Evolutionary conservation across 2,113 vertebrate genomes (phyloP).

Genomic region (Nothocercus julius): DNA sequence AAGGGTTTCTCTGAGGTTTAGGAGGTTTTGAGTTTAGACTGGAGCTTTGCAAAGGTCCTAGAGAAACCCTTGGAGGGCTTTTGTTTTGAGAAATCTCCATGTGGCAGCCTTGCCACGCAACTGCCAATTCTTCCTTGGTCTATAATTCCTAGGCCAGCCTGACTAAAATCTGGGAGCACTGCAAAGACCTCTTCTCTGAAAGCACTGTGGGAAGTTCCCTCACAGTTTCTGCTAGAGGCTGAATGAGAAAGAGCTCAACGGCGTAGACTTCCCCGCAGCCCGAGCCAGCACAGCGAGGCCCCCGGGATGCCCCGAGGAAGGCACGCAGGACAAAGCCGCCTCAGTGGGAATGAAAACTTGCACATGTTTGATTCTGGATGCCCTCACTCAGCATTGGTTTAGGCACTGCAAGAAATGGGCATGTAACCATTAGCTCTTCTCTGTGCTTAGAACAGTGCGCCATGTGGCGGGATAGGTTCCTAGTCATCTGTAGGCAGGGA

Average conservation of each 20-base stretch:
- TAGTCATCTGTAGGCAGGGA: not conserved
- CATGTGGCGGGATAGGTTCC: not conserved
- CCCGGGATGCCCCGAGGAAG: fast-evolving
- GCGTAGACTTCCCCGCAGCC: not conserved
- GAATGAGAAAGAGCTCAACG: too few relatives aligned
- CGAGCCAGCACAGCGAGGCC: fast-evolving
- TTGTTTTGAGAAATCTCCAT: not conserved
- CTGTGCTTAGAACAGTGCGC: not conserved
- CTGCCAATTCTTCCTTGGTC: not conserved
- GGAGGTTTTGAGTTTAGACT: not conserved
- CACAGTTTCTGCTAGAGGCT: not conserved
- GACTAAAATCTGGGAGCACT: not conserved
- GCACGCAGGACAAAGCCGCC: fast-evolving
- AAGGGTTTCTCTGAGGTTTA: not conserved
- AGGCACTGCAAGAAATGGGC: not conserved
- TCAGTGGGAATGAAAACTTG: not conserved
- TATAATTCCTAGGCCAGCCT: not conserved
- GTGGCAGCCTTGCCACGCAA: not conserved
- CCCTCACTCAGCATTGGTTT: not conserved
- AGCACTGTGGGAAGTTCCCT: not conserved
- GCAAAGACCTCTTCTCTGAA: not conserved
- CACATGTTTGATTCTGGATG: not conserved
- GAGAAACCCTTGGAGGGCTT: not conserved
- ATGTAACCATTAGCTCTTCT: not conserved
- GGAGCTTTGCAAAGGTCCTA: not conserved